phyloP scores from a whole-genome alignment of 2,113 vertebrate genomes.

The Corythornis vintsioides region DNA sequence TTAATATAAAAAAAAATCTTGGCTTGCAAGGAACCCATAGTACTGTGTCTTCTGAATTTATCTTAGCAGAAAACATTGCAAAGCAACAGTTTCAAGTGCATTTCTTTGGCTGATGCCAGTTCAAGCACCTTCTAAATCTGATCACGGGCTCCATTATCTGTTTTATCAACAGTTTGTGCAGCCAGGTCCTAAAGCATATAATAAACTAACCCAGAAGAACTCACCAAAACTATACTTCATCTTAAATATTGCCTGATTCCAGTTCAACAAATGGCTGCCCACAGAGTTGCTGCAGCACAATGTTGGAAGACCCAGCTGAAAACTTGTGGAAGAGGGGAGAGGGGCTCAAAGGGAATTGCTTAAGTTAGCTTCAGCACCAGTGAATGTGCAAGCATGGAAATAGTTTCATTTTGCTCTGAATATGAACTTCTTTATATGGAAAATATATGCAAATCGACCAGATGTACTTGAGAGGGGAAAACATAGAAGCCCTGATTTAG shows the following conservation, averaged over 20 bases:
- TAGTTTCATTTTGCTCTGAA: conserved; percentile 13
- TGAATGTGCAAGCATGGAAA: not conserved
- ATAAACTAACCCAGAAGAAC: not conserved
- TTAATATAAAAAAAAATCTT: not conserved
- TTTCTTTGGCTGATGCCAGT: not conserved
- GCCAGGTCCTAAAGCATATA: fast-evolving
- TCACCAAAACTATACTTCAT: not conserved
- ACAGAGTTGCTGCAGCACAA: not conserved
- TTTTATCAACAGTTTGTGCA: not conserved
- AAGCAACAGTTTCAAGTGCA: not conserved
- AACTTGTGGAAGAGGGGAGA: not conserved
- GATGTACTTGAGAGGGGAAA: conserved; percentile 47
- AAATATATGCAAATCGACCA: conserved; percentile 60
- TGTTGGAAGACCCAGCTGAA: not conserved
- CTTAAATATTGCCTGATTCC: not conserved
- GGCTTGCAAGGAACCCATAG: not conserved
- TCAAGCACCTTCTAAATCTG: not conserved
- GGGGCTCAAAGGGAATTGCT: not conserved
- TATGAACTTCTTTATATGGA: conserved; percentile 53
- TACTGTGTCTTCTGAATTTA: not conserved
- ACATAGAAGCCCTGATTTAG: conserved; percentile 62
- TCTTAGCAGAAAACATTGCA: not conserved
- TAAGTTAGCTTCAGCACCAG: not conserved
- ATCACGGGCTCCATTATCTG: fast-evolving
- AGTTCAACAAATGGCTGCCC: not conserved